Conservation (phyloP, 2,888 invertebrate genomes). For the Drosophila lacicola region DNA sequence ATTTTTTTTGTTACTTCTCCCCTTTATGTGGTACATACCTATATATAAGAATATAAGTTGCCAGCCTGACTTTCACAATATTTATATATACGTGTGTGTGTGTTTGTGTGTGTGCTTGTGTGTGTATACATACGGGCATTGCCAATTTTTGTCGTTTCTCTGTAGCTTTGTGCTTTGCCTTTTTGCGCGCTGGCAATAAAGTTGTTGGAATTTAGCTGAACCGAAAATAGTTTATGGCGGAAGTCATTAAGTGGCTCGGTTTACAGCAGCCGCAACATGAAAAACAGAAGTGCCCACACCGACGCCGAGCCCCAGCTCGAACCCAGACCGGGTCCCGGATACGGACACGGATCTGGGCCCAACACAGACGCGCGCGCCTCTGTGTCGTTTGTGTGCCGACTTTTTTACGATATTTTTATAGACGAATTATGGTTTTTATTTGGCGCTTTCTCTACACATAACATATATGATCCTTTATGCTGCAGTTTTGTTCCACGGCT, state of each 20-base stretch:
- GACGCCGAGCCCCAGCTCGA: conserved; percentile 20
- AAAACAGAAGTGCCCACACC: conserved; percentile 73
- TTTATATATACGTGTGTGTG: conserved; percentile 21
- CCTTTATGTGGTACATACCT: conserved; percentile 45
- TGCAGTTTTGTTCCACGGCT: conserved; percentile 40
- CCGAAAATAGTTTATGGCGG: conserved; percentile 80
- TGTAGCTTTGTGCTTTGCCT: conserved; percentile 45
- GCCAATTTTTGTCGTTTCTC: conserved; percentile 72
- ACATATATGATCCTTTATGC: conserved; percentile 56
- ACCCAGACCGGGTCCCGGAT: conserved; percentile 8
- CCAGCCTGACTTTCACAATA: conserved; percentile 26
- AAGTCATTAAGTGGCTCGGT: conserved; percentile 80
- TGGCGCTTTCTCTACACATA: conserved; percentile 55
- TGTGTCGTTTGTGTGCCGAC: conserved; percentile 50
- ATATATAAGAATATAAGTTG: conserved; percentile 40
- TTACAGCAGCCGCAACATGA: conserved; percentile 80
- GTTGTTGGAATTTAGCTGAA: conserved; percentile 80
- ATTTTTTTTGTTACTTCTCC: conserved; percentile 48
- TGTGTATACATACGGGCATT: conserved; percentile 39
- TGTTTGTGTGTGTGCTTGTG: conserved; percentile 9
- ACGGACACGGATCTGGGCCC: conserved; percentile 3
- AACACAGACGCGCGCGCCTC: conserved; percentile 18
- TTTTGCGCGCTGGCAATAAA: conserved; percentile 69
- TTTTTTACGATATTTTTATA: conserved; percentile 78
- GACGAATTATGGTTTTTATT: conserved; percentile 79